Evolutionary conservation across 2,797 vertebrate genomes (phyloP).

Genomic region (Acomys russatus): DNA sequence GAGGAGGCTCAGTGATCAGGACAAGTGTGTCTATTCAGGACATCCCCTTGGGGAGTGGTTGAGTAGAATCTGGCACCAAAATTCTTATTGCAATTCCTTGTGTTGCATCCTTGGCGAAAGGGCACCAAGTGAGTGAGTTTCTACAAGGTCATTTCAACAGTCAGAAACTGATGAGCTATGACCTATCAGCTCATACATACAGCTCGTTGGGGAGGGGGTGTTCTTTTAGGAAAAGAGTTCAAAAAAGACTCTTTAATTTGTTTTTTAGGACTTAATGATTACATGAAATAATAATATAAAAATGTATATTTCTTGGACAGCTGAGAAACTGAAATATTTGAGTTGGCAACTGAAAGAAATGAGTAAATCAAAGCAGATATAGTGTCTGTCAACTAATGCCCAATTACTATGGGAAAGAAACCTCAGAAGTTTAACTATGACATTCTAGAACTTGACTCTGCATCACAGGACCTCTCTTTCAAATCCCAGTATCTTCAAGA

Average conservation of each 20-base stretch:
- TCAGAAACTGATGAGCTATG: constrained; percentile 61
- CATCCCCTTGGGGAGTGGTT: constrained; percentile 50
- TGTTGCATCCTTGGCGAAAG: constrained; percentile 73
- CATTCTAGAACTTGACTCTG: neutral
- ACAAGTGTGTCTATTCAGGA: constrained; percentile 45
- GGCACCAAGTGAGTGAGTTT: constrained; percentile 45
- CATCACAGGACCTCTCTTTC: neutral
- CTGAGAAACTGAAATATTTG: constrained; percentile 81
- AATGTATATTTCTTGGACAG: constrained; percentile 81
- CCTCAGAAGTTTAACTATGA: neutral
- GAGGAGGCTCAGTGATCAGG: constrained; percentile 49
- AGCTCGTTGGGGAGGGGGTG: constrained; percentile 25
- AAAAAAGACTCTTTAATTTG: constrained; percentile 76
- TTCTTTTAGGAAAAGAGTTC: constrained; percentile 76
- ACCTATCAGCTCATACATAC: constrained; percentile 49
- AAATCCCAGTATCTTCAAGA: neutral
- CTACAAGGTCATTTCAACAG: constrained; percentile 73
- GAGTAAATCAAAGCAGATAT: constrained; percentile 67
- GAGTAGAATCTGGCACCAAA: constrained; percentile 69
- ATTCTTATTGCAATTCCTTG: constrained; percentile 1
- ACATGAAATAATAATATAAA: constrained; percentile 82
- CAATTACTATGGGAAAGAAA: constrained; percentile 65
- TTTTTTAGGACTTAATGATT: constrained; percentile 74
- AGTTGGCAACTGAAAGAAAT: constrained; percentile 73
- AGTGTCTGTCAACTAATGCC: constrained; percentile 61